These are phyloP conservation scores for Myotis pilosus DNA, from an alignment of 2,797 vertebrate species.

Conservation along the genomic window DNA sequence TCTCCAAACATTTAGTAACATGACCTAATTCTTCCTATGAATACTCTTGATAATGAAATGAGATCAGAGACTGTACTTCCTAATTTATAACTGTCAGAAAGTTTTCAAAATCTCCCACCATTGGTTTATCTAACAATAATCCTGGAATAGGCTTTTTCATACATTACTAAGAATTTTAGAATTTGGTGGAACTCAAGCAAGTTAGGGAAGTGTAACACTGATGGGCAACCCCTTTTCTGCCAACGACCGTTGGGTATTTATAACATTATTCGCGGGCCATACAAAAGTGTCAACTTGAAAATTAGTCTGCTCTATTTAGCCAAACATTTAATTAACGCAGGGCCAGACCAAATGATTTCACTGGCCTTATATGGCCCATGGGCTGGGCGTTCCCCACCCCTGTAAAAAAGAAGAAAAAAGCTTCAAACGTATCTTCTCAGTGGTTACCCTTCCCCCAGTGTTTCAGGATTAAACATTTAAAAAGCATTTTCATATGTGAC, in stretches of 20 bases:
- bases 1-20: not conserved
- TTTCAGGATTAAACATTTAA: not conserved
- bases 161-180: not conserved
- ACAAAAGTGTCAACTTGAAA: too few species aligned
- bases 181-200: not conserved
- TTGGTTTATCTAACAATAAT: not conserved
- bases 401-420: not conserved
- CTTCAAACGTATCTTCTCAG: constrained; percentile 64
- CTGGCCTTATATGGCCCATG: too few species aligned
- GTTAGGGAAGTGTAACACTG: not conserved
- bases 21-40: not conserved
- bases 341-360: too few species aligned
- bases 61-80: not conserved
- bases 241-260: too few species aligned
- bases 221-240: too few species aligned
- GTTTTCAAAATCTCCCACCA: not conserved
- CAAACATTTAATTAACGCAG: too few species aligned
- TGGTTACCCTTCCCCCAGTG: not conserved
- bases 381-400: too few species aligned
- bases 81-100: not conserved
- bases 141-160: not conserved
- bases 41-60: not conserved
- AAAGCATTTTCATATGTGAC: constrained; percentile 64
- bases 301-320: too few species aligned
- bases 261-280: too few species aligned